A percentile compares a stretch with the other conserved stretches of the same genome.
Evolutionary conservation across 92 coral and sea anemone species (phyloP).

Genomic region (Porites cylindrica): DNA sequence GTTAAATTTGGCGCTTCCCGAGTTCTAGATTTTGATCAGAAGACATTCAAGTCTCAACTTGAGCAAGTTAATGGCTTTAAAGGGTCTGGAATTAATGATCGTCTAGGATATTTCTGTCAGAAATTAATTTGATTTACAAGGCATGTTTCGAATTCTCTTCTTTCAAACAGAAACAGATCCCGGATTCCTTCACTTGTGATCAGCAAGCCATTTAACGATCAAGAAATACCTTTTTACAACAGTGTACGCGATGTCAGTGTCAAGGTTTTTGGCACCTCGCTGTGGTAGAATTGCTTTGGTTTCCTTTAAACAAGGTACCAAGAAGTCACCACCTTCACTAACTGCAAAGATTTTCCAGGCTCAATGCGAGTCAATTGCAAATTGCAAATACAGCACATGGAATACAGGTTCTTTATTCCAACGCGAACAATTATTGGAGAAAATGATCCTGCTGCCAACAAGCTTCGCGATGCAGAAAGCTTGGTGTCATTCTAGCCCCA

Average conservation of each 20-base stretch:
- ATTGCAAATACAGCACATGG: neutral
- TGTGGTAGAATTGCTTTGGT: neutral
- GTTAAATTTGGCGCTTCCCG: too few species aligned
- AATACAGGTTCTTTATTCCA: neutral
- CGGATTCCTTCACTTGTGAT: too few species aligned
- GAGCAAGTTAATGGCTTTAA: too few species aligned
- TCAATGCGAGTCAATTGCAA: neutral
- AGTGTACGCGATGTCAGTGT: neutral
- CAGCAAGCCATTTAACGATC: neutral
- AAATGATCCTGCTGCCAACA: neutral
- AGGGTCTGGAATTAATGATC: too few species aligned
- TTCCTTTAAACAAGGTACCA: neutral
- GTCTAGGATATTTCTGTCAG: too few species aligned
- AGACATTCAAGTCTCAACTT: too few species aligned
- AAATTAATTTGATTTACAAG: too few species aligned
- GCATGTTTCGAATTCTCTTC: too few species aligned
- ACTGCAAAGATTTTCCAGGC: neutral
- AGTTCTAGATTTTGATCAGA: too few species aligned
- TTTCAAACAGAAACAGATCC: too few species aligned
- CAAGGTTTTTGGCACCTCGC: neutral
- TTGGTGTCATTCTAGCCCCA: neutral
- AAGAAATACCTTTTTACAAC: neutral
- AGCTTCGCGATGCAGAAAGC: neutral
- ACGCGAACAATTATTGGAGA: neutral
- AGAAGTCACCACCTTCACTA: neutral